Percentiles rank a stretch among this genome's conserved stretches.
phyloP scores from a whole-genome alignment of 2,888 invertebrate species.

The Ornithoptera priamus region DNA sequence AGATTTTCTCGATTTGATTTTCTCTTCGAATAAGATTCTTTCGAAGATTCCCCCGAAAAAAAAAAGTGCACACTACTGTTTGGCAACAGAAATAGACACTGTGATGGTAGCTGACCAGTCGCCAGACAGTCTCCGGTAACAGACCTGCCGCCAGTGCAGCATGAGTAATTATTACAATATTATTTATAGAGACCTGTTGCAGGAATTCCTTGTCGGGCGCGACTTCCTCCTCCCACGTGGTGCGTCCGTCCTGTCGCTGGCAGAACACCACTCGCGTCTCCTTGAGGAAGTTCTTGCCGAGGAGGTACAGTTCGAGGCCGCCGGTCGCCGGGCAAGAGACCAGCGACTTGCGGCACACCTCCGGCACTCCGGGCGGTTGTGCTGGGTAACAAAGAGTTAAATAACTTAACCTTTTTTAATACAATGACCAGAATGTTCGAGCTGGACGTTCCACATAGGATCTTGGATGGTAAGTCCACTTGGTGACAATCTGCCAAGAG shows the following conservation, averaged over 20 bases:
- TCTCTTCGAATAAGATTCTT: too few relatives aligned
- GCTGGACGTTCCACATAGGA: too few relatives aligned
- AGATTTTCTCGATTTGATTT: too few relatives aligned
- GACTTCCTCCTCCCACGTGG: conserved; percentile 90
- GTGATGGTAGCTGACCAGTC: too few relatives aligned
- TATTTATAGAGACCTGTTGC: conserved; percentile 82
- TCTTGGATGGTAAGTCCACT: too few relatives aligned
- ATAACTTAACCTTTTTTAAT: too few relatives aligned
- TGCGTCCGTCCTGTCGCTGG: conserved; percentile 76
- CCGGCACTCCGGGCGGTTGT: conserved; percentile 95
- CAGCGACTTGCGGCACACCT: conserved; percentile 93
- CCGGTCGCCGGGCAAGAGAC: conserved; percentile 89
- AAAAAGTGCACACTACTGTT: too few relatives aligned
- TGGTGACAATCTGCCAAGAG: too few relatives aligned
- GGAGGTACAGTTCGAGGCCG: conserved; percentile 90
- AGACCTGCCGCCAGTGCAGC: background rate
- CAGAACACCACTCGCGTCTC: conserved; percentile 92
- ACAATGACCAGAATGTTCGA: too few relatives aligned
- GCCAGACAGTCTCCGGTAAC: background rate
- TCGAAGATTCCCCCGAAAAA: too few relatives aligned
- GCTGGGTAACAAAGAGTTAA: conserved; percentile 71
- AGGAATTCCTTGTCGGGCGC: conserved; percentile 93
- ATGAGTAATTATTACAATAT: background rate
- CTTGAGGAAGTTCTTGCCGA: conserved; percentile 95
- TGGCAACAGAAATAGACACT: too few relatives aligned